phyloP scores from a whole-genome alignment of 2,113 vertebrate genomes.

The Pomatorhinus ruficollis region DNA sequence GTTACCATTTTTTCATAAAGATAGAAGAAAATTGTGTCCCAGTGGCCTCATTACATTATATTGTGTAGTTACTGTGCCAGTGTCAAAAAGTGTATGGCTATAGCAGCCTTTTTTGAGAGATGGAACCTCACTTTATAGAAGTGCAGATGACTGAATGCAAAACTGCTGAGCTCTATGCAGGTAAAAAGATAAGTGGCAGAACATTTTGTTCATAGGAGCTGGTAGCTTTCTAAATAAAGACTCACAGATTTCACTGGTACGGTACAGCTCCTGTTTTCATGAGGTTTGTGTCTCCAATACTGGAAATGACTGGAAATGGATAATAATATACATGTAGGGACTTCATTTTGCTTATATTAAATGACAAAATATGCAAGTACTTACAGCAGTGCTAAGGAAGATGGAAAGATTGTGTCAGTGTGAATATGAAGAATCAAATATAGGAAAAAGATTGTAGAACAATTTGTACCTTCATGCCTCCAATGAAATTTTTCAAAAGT shows the following conservation, averaged over 20 bases:
- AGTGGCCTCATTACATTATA: background rate
- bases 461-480: background rate
- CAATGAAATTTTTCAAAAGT: background rate
- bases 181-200: background rate
- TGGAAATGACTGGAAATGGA: background rate
- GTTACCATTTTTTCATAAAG: background rate
- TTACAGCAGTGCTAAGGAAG: background rate
- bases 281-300: background rate
- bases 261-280: background rate
- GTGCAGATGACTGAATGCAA: background rate
- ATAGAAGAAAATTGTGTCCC: background rate
- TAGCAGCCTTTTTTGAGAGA: background rate
- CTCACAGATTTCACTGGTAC: background rate
- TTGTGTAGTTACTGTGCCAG: background rate
- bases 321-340: background rate
- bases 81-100: background rate
- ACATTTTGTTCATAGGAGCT: background rate
- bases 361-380: background rate
- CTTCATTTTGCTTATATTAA: background rate
- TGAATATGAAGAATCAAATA: background rate
- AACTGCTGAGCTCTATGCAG: background rate
- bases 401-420: background rate
- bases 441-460: fast-evolving
- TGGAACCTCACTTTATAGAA: background rate
- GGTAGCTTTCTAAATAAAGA: background rate